Evolutionary conservation across 2,797 vertebrate species (phyloP).

Genomic region (Salarias fasciatus): DNA sequence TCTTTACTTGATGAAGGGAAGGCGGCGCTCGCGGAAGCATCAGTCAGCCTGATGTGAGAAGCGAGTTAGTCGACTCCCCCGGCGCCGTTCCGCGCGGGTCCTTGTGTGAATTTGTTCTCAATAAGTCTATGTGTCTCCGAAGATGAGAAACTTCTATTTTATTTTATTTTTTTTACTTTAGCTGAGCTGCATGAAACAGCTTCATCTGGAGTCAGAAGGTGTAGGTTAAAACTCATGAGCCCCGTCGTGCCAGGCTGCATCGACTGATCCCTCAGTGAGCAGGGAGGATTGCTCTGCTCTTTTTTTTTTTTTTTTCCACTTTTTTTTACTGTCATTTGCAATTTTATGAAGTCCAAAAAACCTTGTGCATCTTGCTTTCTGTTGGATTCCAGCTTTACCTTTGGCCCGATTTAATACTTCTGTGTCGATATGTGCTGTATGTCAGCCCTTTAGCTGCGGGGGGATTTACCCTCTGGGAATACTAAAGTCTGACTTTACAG

Average conservation of each 20-base stretch:
- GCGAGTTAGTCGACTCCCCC: constrained; percentile 16
- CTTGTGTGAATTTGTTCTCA: constrained; percentile 27
- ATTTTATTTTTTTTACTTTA: background rate
- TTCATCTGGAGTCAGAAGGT: constrained; percentile 29
- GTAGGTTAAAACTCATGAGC: constrained; percentile 34
- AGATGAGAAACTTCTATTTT: constrained; percentile 21
- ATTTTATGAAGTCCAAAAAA: constrained; percentile 58
- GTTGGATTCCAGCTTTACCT: constrained; percentile 64
- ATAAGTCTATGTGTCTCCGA: constrained; percentile 7
- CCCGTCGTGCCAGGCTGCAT: constrained; percentile 7
- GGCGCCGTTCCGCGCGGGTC: constrained; percentile 7
- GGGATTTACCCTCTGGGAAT: constrained; percentile 62
- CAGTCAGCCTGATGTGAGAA: constrained; percentile 45
- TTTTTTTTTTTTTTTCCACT: background rate
- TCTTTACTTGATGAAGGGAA: constrained; percentile 52
- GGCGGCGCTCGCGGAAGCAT: constrained; percentile 22
- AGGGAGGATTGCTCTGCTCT: constrained; percentile 37
- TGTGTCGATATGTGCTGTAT: constrained; percentile 63
- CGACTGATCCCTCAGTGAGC: constrained; percentile 3
- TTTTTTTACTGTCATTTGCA: constrained; percentile 44
- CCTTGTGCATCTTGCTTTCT: constrained; percentile 56
- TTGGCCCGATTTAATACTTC: constrained; percentile 68
- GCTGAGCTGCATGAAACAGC: constrained; percentile 20
- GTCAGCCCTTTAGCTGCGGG: constrained; percentile 52
- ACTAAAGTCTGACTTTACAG: constrained; percentile 59